Conservation (phyloP, 1,140 invertebrate species). For the Thereuonema tuberculata region DNA sequence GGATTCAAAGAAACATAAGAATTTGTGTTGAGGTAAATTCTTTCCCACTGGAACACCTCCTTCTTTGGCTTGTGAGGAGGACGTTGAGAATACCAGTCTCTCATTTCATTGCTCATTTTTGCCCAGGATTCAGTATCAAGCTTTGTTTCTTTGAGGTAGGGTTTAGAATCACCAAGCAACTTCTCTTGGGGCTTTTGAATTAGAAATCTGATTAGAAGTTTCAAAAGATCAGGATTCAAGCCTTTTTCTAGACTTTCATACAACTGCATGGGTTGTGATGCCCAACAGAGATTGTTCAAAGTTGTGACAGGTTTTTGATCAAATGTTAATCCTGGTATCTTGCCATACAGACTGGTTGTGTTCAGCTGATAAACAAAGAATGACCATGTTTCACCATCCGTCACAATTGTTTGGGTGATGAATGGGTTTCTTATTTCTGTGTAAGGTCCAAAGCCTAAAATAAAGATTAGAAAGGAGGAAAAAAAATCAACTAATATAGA, state of each 20-base stretch:
- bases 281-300: conserved; percentile 64
- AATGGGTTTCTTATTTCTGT: conserved; percentile 80
- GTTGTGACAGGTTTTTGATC: conserved; percentile 44
- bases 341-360: conserved; percentile 50
- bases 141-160: conserved; percentile 40
- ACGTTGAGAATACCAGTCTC: conserved; percentile 45
- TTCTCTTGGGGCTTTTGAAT: conserved; percentile 49
- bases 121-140: conserved; percentile 38
- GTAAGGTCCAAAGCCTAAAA: conserved; percentile 66
- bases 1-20: background rate
- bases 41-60: conserved; percentile 59
- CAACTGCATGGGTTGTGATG: conserved; percentile 50
- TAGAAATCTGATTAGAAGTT: too few species aligned
- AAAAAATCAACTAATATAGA: conserved; percentile 8
- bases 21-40: conserved; percentile 40
- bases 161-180: conserved; percentile 48
- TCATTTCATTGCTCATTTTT: conserved; percentile 45
- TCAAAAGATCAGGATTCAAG: conserved; percentile 66
- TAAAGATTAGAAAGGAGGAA: conserved; percentile 15
- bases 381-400: conserved; percentile 65
- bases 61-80: conserved; percentile 42
- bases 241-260: conserved; percentile 54
- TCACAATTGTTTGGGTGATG: conserved; percentile 64
- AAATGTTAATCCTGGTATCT: too few species aligned
- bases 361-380: conserved; percentile 83